Conservation (phyloP, 2,888 invertebrate genomes). For the Diarsia mendica region DNA sequence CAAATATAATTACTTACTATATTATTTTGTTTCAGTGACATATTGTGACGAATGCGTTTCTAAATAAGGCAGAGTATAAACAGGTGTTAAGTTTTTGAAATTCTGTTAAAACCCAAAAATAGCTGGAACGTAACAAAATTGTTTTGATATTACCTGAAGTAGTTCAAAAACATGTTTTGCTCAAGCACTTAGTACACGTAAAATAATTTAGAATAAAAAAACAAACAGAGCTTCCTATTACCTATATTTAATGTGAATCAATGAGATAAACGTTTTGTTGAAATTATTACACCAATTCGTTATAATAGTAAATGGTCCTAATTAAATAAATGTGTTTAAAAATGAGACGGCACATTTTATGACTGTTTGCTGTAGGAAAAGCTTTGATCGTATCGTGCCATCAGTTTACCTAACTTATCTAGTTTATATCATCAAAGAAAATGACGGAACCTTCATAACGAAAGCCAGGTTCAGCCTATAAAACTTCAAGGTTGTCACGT, state of each 20-base stretch:
- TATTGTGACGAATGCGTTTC: constrained; percentile 20
- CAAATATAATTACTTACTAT: neutral
- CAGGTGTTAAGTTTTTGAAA: constrained; percentile 41
- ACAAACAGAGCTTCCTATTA: constrained; percentile 5
- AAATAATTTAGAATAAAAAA: constrained; percentile 5
- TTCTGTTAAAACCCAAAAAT: constrained; percentile 9
- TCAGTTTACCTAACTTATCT: neutral
- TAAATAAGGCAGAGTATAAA: constrained; percentile 30
- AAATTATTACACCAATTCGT: constrained; percentile 18
- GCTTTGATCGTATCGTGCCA: neutral
- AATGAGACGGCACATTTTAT: neutral
- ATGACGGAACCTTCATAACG: constrained; percentile 16
- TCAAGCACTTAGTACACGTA: neutral
- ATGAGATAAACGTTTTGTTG: constrained; percentile 18
- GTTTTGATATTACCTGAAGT: constrained; percentile 8
- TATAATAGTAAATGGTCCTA: neutral
- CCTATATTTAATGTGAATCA: neutral
- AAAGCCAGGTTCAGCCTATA: constrained; percentile 30
- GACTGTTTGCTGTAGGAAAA: neutral
- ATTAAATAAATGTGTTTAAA: neutral
- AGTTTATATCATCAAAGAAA: neutral
- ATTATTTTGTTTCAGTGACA: constrained; percentile 7
- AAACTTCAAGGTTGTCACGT: constrained; percentile 63
- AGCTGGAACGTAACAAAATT: constrained; percentile 18
- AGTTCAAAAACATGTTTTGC: constrained; percentile 17